phyloP scores from a whole-genome alignment of 2,888 invertebrate genomes.

The Apoda limacodes region DNA sequence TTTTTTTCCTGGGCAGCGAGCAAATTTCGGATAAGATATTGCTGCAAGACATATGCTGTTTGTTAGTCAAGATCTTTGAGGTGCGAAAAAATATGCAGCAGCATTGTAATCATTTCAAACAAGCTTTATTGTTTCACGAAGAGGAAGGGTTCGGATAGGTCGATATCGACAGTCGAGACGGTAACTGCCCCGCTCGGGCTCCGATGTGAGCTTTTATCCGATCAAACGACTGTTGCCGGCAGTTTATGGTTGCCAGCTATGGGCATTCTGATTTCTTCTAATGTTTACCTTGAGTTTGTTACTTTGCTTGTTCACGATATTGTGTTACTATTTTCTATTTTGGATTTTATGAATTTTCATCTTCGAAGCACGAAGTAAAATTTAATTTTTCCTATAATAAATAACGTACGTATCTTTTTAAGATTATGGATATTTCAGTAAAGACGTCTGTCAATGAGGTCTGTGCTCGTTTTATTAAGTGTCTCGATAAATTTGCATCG shows the following conservation, averaged over 20 bases:
- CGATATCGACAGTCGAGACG: constrained; percentile 34
- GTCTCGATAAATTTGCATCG: constrained; percentile 64
- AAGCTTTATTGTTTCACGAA: constrained; percentile 43
- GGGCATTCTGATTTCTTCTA: constrained; percentile 38
- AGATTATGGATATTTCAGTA: no score
- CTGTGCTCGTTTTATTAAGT: constrained; percentile 45
- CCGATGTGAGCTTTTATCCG: constrained; percentile 42
- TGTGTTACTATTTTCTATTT: constrained; percentile 10
- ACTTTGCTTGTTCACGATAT: constrained; percentile 18
- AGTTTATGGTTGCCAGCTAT: constrained; percentile 40
- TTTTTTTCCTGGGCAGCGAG: no score
- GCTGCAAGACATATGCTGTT: no score
- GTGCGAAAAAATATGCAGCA: no score
- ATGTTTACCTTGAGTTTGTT: constrained; percentile 33
- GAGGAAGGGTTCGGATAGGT: constrained; percentile 40
- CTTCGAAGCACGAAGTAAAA: no score
- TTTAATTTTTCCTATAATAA: no score
- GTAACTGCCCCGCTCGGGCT: constrained; percentile 26
- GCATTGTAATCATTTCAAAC: constrained; percentile 47
- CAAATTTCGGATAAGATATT: no score
- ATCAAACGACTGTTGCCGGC: constrained; percentile 40
- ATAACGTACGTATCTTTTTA: no score
- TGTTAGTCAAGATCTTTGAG: no score
- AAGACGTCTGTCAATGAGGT: no score
- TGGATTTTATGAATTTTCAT: not conserved